phyloP scores from a whole-genome alignment of 2,888 invertebrate genomes.

The Luperina testacea region DNA sequence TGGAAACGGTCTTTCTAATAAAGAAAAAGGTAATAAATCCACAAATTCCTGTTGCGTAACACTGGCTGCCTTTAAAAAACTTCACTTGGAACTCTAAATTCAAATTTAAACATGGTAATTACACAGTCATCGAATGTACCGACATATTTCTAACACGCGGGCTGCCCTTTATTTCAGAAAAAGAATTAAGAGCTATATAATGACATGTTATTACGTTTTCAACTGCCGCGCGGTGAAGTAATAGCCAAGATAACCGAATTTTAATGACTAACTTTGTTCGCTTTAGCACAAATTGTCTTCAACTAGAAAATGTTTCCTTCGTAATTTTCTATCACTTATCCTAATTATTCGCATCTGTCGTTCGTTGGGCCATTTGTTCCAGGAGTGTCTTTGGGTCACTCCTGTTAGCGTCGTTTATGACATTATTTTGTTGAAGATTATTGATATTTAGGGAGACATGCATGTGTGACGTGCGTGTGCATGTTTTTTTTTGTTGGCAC shows the following conservation, averaged over 20 bases:
- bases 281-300: slow-evolving; percentile 48
- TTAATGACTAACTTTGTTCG: slow-evolving; percentile 71
- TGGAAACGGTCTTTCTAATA: not conserved
- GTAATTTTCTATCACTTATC: slow-evolving; percentile 65
- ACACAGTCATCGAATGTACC: slow-evolving; percentile 50
- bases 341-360: slow-evolving; percentile 67
- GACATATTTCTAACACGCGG: slow-evolving; percentile 50
- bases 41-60: slow-evolving; percentile 36
- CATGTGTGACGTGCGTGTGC: not conserved
- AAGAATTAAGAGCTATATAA: slow-evolving; percentile 74
- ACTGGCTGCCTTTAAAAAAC: slow-evolving; percentile 30
- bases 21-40: slow-evolving; percentile 37
- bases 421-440: not conserved
- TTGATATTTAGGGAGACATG: not conserved
- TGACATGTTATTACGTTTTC: slow-evolving; percentile 80
- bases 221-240: slow-evolving; percentile 71
- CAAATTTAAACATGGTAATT: slow-evolving; percentile 47
- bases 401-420: slow-evolving; percentile 42
- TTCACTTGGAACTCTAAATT: slow-evolving; percentile 38
- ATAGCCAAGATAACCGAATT: slow-evolving; percentile 74
- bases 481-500: not conserved
- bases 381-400: slow-evolving; percentile 47
- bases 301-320: slow-evolving; percentile 48
- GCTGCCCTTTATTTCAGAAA: slow-evolving; percentile 47
- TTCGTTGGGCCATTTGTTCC: slow-evolving; percentile 45